Evolutionary conservation across 1,140 invertebrate species (phyloP).

Genomic region (Ericerus pela): DNA sequence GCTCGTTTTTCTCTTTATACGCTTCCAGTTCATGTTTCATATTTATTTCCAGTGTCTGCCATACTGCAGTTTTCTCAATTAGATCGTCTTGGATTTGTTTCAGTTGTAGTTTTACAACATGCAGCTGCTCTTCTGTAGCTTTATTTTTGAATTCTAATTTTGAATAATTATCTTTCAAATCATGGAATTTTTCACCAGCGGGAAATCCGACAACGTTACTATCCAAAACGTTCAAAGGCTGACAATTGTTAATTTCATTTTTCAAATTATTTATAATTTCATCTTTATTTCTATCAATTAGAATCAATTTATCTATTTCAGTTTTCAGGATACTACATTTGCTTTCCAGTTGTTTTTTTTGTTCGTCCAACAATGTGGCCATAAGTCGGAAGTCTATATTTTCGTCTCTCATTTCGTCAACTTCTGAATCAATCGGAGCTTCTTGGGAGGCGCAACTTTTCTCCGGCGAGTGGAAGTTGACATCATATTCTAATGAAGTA

Average conservation of each 20-base stretch:
- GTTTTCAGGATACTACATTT: background rate
- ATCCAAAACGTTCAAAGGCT: no score
- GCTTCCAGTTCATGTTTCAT: background rate
- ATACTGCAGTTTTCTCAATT: no score
- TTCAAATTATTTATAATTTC: background rate
- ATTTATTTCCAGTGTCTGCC: no score
- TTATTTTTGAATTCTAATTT: no score
- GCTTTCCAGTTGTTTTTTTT: background rate
- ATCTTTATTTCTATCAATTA: slow-evolving; percentile 1
- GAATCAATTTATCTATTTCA: background rate
- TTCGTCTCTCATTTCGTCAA: background rate
- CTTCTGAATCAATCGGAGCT: background rate
- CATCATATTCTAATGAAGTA: background rate
- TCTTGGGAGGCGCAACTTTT: background rate
- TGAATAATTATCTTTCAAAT: no score
- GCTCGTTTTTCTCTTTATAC: background rate
- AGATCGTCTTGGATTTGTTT: no score
- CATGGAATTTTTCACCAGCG: no score
- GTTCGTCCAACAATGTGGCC: background rate
- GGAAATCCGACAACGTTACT: no score
- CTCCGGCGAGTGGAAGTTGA: background rate
- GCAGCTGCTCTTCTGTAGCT: no score
- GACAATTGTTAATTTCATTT: no score
- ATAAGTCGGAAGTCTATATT: no score
- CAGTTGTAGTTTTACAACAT: no score